phyloP scores from a whole-genome alignment of 2,113 vertebrate species.

The Protobothrops flavoviridis region DNA sequence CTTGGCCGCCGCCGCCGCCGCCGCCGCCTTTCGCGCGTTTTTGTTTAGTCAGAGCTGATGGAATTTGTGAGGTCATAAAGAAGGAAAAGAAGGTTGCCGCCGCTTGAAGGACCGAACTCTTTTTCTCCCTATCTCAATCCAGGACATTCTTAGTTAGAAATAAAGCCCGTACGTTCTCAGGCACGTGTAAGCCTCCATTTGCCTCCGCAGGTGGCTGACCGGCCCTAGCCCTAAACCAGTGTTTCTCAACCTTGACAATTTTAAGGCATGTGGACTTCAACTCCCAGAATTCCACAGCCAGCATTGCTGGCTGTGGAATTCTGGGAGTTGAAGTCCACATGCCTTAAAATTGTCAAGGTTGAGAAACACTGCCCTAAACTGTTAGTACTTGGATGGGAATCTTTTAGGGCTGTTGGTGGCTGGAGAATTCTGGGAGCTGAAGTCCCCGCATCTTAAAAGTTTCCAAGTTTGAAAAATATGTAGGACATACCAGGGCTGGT shows the following conservation, averaged over 20 bases:
- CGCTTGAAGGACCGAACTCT: neutral
- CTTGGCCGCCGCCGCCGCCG: neutral
- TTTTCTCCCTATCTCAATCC: neutral
- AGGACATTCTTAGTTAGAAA: neutral
- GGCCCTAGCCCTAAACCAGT: neutral
- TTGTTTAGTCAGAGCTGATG: neutral
- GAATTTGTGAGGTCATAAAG: neutral
- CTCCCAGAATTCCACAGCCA: too few relatives aligned
- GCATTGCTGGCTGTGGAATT: too few relatives aligned
- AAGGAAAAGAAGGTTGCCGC: neutral
- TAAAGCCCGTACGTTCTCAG: neutral
- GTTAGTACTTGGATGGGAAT: neutral
- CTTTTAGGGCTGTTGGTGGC: neutral
- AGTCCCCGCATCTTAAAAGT: neutral
- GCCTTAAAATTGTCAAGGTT: too few relatives aligned
- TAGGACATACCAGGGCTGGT: neutral
- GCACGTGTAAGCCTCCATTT: neutral
- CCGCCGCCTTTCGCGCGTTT: neutral
- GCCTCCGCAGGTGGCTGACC: neutral
- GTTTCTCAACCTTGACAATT: too few relatives aligned
- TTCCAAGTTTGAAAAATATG: neutral
- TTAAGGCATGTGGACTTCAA: too few relatives aligned
- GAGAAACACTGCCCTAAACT: neutral
- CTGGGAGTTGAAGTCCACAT: too few relatives aligned
- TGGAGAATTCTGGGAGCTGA: neutral